Evolutionary conservation across 2,113 vertebrate genomes (phyloP).

Genomic region (Garra rufa): DNA sequence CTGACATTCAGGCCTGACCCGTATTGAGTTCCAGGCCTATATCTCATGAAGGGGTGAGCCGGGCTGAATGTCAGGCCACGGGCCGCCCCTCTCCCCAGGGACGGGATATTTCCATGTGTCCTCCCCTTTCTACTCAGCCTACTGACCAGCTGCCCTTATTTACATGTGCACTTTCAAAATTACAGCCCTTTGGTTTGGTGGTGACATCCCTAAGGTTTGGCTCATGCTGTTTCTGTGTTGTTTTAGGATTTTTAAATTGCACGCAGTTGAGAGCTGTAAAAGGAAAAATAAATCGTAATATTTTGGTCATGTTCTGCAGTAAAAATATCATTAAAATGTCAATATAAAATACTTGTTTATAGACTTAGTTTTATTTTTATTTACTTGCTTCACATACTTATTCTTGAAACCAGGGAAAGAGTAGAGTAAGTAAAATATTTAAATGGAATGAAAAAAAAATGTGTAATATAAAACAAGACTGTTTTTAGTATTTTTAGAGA

Average conservation of each 20-base stretch:
- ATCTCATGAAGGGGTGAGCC: slow-evolving; percentile 18
- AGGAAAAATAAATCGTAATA: not conserved
- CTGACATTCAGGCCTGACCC: slow-evolving; percentile 59
- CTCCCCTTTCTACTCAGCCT: not conserved
- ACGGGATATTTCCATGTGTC: slow-evolving; percentile 37
- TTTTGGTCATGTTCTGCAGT: not conserved
- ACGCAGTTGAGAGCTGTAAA: not conserved
- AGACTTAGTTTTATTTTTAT: too few relatives aligned
- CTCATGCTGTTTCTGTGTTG: not conserved
- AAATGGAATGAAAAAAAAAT: not conserved
- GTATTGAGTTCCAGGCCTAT: slow-evolving; percentile 34
- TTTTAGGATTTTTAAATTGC: not conserved
- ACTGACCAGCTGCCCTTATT: slow-evolving; percentile 35
- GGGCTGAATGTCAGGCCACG: slow-evolving; percentile 38
- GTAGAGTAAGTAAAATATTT: not conserved
- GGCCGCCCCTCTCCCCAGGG: slow-evolving; percentile 28
- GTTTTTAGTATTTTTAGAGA: too few relatives aligned
- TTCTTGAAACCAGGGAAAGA: too few relatives aligned
- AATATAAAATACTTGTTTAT: not conserved
- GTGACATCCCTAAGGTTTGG: not conserved
- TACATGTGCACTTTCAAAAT: slow-evolving; percentile 19
- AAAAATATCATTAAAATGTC: not conserved
- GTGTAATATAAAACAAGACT: too few relatives aligned
- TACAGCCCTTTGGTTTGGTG: not conserved
- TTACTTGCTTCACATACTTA: not conserved